These are phyloP conservation scores for Catostylus mosaicus DNA, from an alignment of 30 jellyfish, hydroid and myxozoan genomes.

Conservation along the genomic window DNA sequence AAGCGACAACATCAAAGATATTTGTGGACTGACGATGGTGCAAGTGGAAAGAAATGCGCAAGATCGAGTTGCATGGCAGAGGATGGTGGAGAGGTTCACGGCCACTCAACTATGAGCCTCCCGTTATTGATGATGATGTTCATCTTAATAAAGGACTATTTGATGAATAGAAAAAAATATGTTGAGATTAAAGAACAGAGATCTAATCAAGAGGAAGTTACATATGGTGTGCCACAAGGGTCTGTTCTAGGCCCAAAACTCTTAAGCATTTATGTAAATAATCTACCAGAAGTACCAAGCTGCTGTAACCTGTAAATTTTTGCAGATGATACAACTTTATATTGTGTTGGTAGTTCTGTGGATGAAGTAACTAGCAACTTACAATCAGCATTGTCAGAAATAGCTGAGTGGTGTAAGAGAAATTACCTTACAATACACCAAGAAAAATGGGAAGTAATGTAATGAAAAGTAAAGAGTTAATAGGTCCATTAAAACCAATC, in stretches of 20 bases:
- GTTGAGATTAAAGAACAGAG: slow-evolving; percentile 33
- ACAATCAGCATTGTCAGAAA: neutral
- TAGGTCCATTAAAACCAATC: no score
- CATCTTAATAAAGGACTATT: slow-evolving; percentile 8
- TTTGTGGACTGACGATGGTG: no score
- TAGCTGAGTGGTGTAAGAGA: no score
- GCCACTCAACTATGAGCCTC: no score
- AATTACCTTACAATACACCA: no score
- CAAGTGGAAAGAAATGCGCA: no score
- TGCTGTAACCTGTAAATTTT: slow-evolving; percentile 12
- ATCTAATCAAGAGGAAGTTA: slow-evolving; percentile 1
- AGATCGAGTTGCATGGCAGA: no score
- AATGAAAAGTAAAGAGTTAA: no score
- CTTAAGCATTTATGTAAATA: slow-evolving; percentile 21
- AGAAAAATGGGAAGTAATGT: no score
- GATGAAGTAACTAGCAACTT: neutral
- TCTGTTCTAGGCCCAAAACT: slow-evolving; percentile 46
- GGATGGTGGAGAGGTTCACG: no score
- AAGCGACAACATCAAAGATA: no score
- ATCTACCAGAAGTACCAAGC: slow-evolving; percentile 19
- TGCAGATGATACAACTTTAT: slow-evolving; percentile 22
- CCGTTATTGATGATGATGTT: no score
- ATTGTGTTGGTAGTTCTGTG: slow-evolving; percentile 22
- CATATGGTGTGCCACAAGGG: slow-evolving; percentile 53
- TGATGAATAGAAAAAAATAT: slow-evolving; percentile 27